Evolutionary conservation across 2,113 vertebrate species (phyloP).

Genomic region (Epinephelus moara): DNA sequence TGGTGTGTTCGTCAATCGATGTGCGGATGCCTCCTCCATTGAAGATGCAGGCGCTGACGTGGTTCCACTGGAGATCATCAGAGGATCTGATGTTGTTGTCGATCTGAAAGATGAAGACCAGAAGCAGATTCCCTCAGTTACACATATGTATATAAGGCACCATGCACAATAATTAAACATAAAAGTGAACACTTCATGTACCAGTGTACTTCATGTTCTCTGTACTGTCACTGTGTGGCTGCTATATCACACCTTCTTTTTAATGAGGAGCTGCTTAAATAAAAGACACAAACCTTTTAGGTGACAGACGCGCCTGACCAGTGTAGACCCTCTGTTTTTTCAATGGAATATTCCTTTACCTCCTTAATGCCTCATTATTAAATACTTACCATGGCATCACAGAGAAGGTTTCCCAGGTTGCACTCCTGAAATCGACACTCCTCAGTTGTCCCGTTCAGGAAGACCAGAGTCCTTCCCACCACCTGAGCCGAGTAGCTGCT

Average conservation of each 20-base stretch:
- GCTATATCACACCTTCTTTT: too few species aligned
- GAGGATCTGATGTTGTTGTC: conserved; percentile 85
- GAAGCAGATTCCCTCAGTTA: neutral
- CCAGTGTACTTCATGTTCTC: too few species aligned
- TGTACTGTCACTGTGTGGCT: too few species aligned
- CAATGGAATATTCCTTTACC: too few species aligned
- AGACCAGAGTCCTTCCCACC: conserved; percentile 91
- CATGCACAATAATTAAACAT: too few species aligned
- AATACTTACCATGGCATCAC: conserved; percentile 90
- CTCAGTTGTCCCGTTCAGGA: conserved; percentile 88
- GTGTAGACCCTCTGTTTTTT: too few species aligned
- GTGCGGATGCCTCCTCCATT: conserved; percentile 90
- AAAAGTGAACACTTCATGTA: too few species aligned
- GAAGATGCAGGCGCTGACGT: conserved; percentile 90
- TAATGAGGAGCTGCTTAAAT: too few species aligned
- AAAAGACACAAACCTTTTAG: too few species aligned
- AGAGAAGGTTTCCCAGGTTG: conserved; percentile 96
- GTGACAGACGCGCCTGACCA: too few species aligned
- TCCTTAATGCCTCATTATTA: neutral
- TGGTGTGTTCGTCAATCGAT: conserved; percentile 87
- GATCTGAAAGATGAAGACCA: conserved; percentile 79
- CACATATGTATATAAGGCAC: too few species aligned
- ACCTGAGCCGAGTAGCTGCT: conserved; percentile 85
- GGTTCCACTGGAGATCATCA: conserved; percentile 88
- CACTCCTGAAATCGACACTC: conserved; percentile 92